phyloP scores from a whole-genome alignment of 2,113 vertebrate genomes.

The Octodon degus region DNA sequence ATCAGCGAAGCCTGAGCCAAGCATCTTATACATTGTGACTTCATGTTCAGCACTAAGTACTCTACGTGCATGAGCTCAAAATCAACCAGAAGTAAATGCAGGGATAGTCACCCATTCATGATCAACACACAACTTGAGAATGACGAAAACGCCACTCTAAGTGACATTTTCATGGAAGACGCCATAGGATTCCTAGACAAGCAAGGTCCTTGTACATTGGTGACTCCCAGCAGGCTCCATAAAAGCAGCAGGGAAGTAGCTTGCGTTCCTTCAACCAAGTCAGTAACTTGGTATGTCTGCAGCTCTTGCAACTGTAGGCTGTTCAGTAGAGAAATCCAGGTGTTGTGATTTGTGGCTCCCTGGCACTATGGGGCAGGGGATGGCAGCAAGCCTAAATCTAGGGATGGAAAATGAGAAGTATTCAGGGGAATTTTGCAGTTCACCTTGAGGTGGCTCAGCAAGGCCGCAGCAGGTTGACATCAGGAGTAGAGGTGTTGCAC shows the following conservation, averaged over 20 bases:
- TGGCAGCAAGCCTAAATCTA: neutral
- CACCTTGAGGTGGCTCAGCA: neutral
- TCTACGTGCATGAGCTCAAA: neutral
- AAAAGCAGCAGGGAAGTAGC: slow-evolving; percentile 11
- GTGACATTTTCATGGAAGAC: neutral
- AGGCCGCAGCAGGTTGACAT: neutral
- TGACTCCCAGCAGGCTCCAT: neutral
- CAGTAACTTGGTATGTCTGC: neutral
- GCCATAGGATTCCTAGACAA: neutral
- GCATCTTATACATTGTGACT: neutral
- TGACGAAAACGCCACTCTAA: neutral
- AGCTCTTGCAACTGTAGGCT: neutral
- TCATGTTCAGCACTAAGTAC: neutral
- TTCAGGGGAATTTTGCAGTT: neutral
- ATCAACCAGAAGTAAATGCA: neutral
- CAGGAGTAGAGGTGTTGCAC: fast-evolving
- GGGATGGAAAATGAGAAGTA: neutral
- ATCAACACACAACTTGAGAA: neutral
- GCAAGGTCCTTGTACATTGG: neutral
- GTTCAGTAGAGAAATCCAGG: neutral
- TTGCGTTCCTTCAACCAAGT: neutral
- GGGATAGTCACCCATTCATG: neutral
- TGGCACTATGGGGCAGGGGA: no score
- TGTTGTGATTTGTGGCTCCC: neutral
- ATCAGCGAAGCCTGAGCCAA: neutral